Evolutionary conservation across 2,113 vertebrate genomes (phyloP).

Genomic region (Mastomys natalensis): DNA sequence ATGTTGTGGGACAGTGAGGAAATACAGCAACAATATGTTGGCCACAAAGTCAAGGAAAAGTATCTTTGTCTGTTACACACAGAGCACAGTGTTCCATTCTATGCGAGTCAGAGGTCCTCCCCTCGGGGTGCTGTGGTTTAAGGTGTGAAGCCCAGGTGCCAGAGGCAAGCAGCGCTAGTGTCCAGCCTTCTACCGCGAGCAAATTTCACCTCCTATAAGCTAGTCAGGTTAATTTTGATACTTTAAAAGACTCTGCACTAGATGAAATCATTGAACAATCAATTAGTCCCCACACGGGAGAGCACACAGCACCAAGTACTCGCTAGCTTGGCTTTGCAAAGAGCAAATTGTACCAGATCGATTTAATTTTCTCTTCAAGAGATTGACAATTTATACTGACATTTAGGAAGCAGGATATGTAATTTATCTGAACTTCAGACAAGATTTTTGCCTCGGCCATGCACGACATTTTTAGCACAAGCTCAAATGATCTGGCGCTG

Average conservation of each 20-base stretch:
- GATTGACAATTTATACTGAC: conserved; percentile 74
- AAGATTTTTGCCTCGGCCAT: conserved; percentile 58
- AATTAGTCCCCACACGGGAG: conserved; percentile 71
- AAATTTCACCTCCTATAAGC: conserved; percentile 55
- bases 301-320: conserved; percentile 53
- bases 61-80: conserved; percentile 7
- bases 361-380: conserved; percentile 78
- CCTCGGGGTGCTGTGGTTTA: conserved; percentile 7
- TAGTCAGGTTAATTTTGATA: conserved; percentile 71
- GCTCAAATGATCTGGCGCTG: not conserved
- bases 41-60: conserved; percentile 48
- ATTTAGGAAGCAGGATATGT: conserved; percentile 73
- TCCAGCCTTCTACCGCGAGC: conserved; percentile 43
- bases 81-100: not conserved
- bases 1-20: not conserved
- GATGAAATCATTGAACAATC: conserved; percentile 78
- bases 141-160: conserved; percentile 43
- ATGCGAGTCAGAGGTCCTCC: not conserved
- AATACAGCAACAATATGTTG: not conserved
- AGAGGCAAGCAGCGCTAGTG: conserved; percentile 43
- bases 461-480: conserved; percentile 28
- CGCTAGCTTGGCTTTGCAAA: conserved; percentile 77
- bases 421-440: conserved; percentile 76
- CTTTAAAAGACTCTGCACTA: conserved; percentile 65
- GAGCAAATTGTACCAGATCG: conserved; percentile 76